Conservation (phyloP, 1,140 invertebrate genomes). For the Drosophila watanabei region DNA sequence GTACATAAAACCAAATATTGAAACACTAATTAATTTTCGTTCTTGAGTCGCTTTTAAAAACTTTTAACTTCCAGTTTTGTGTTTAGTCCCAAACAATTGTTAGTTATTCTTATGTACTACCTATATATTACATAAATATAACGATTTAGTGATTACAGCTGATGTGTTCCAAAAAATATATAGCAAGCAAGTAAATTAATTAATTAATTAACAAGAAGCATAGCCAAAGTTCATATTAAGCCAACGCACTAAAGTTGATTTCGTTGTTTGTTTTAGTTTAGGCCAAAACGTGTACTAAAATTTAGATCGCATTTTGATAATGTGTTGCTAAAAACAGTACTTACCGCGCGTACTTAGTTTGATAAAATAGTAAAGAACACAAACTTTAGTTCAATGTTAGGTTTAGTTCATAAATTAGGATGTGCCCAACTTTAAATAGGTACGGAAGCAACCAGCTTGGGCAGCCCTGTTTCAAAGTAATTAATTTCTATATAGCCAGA, state of each 20-base stretch:
- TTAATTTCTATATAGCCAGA: conserved; percentile 44
- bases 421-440: neutral
- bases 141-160: conserved; percentile 57
- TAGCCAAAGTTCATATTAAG: conserved; percentile 72
- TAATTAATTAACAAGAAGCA: conserved; percentile 54
- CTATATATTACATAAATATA: conserved; percentile 10
- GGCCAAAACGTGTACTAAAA: conserved; percentile 52
- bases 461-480: neutral
- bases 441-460: neutral
- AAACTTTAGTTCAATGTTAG: conserved; percentile 55
- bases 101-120: conserved; percentile 44
- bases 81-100: conserved; percentile 37
- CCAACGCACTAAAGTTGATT: conserved; percentile 30
- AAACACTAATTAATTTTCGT: conserved; percentile 23
- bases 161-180: conserved; percentile 73
- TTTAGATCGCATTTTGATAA: conserved; percentile 21
- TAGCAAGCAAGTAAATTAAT: conserved; percentile 46
- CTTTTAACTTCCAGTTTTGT: conserved; percentile 47
- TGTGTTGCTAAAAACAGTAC: conserved; percentile 39
- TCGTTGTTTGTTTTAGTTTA: conserved; percentile 64
- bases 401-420: conserved; percentile 42
- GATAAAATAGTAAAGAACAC: conserved; percentile 20
- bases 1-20: conserved; percentile 48
- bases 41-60: conserved; percentile 33
- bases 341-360: conserved; percentile 55